Percentiles rank a stretch among this genome's conserved stretches.
Evolutionary conservation across 2,113 vertebrate genomes (phyloP).

Genomic region (Epinephelus moara): DNA sequence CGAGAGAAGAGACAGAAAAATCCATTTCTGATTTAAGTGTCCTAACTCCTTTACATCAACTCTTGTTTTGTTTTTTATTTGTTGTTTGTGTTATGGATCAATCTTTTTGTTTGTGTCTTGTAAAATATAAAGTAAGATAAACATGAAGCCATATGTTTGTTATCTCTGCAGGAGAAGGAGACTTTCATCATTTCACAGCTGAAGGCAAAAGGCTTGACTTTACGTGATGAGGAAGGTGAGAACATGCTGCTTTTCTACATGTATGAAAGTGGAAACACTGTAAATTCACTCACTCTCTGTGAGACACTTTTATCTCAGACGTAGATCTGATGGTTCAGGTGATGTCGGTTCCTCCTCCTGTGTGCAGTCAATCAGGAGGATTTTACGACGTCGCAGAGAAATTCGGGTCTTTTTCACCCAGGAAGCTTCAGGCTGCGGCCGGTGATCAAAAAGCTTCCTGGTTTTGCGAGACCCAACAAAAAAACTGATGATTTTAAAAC

Average conservation of each 20-base stretch:
- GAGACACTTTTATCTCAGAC: background rate
- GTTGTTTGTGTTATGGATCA: too few species aligned
- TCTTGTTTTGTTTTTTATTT: too few species aligned
- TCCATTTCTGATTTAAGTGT: too few species aligned
- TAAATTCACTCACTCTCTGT: background rate
- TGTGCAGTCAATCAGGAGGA: conserved; percentile 59
- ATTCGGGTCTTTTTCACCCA: conserved; percentile 74
- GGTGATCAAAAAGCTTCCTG: conserved; percentile 27
- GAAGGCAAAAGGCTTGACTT: conserved; percentile 85
- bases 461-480: conserved; percentile 79
- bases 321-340: background rate
- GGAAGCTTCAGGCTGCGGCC: conserved; percentile 47
- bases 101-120: too few species aligned
- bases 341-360: conserved; percentile 79
- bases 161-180: conserved; percentile 90
- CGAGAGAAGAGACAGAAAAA: too few species aligned
- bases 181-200: conserved; percentile 88
- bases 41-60: too few species aligned
- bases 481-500: too few species aligned
- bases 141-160: background rate
- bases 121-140: too few species aligned
- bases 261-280: too few species aligned
- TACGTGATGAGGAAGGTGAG: conserved; percentile 88
- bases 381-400: conserved; percentile 77
- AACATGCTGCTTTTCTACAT: background rate